Percentiles rank a stretch among this genome's conserved stretches.
Conservation (phyloP, 2,797 vertebrate genomes). For the Hemibagrus guttatus region DNA sequence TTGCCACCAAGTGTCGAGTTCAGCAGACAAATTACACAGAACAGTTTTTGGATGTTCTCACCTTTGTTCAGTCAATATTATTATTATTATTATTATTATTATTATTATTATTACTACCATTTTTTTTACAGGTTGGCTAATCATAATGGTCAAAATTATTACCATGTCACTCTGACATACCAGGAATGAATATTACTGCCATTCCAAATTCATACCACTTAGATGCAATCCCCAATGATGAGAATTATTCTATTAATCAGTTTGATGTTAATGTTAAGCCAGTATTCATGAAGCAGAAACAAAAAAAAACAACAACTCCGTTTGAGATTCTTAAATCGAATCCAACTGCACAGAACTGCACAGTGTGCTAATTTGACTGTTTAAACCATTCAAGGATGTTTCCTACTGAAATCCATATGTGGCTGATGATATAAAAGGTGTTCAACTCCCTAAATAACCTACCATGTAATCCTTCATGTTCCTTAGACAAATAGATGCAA, state of each 20-base stretch:
- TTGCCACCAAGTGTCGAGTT: conserved; percentile 24
- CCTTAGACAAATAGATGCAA: conserved; percentile 39
- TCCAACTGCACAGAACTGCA: not conserved
- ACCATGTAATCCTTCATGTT: conserved; percentile 36
- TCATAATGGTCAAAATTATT: not conserved
- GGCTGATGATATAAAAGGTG: not conserved
- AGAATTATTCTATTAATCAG: not conserved
- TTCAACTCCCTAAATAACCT: conserved; percentile 26
- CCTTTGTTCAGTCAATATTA: not conserved
- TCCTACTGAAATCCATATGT: conserved; percentile 9
- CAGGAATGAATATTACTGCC: not conserved
- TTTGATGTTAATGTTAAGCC: not conserved
- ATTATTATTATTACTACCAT: not conserved
- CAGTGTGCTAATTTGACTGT: not conserved
- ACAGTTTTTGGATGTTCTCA: not conserved
- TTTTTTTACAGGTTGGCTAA: no score
- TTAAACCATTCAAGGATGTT: not conserved
- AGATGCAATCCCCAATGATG: not conserved
- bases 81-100: not conserved
- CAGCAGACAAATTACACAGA: not conserved
- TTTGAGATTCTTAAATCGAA: not conserved
- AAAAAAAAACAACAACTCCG: no score
- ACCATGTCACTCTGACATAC: not conserved
- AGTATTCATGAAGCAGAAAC: no score
- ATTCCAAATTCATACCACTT: not conserved